Evolutionary conservation across 2,113 vertebrate species (phyloP).

Genomic region (Daphoenositta chrysoptera): DNA sequence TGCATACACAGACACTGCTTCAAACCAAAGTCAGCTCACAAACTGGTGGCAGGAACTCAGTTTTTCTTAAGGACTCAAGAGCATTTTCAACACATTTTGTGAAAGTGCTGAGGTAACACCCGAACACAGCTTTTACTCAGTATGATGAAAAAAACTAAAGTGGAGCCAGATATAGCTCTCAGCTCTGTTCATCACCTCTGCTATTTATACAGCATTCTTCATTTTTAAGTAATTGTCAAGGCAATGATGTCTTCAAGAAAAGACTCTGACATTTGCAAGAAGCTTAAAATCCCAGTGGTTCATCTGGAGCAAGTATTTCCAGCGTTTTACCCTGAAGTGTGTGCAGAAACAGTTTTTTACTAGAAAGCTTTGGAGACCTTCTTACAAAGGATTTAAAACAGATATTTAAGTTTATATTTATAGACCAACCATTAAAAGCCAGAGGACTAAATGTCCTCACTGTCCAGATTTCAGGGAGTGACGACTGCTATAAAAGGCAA

Average conservation of each 20-base stretch:
- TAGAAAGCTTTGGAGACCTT: background rate
- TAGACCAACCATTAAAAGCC: background rate
- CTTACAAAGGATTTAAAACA: background rate
- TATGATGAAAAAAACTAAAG: background rate
- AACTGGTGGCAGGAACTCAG: background rate
- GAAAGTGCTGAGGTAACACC: background rate
- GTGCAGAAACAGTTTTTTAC: background rate
- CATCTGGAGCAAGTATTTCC: background rate
- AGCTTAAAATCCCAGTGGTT: background rate
- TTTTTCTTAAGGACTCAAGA: background rate
- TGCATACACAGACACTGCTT: background rate
- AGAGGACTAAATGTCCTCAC: background rate
- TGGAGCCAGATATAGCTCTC: background rate
- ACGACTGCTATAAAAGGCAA: background rate
- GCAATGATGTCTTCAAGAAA: background rate
- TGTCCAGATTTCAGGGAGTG: background rate
- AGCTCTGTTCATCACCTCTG: background rate
- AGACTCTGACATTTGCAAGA: background rate
- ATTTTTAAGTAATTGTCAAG: background rate
- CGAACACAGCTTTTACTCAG: background rate
- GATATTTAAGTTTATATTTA: background rate
- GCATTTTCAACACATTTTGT: background rate
- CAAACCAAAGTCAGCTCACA: background rate
- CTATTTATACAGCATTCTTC: background rate
- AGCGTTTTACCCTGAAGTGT: background rate